Conservation (phyloP, 2,113 vertebrate genomes). For the Noctilio leporinus region DNA sequence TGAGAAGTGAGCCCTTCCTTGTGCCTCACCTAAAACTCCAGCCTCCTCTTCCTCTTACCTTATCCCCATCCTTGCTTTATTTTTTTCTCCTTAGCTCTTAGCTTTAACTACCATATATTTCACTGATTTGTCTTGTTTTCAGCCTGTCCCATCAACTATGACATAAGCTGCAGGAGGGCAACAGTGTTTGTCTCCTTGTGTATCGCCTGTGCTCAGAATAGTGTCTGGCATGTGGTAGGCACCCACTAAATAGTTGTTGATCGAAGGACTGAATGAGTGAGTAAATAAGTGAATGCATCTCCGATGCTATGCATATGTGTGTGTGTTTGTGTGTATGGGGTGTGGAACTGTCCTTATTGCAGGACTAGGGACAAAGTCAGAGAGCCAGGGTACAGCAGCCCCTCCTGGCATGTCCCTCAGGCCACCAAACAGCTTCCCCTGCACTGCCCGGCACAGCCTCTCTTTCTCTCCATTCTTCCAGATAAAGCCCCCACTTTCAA, state of each 20-base stretch:
- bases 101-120: not conserved
- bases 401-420: not conserved
- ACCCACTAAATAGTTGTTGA: not conserved
- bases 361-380: not conserved
- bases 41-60: not conserved
- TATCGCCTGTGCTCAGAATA: not conserved
- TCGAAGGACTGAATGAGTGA: not conserved
- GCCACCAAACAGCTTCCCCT: not conserved
- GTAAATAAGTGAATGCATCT: not conserved
- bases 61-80: not conserved
- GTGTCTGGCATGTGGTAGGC: not conserved
- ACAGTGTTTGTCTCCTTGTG: not conserved
- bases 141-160: not conserved
- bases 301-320: not conserved
- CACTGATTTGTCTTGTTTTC: not conserved
- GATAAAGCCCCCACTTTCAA: not conserved
- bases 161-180: not conserved
- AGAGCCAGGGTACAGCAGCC: not conserved
- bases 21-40: not conserved
- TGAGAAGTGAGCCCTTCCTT: not conserved
- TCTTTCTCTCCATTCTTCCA: not conserved
- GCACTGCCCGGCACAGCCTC: not conserved
- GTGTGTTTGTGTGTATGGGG: not conserved
- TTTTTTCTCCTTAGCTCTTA: not conserved
- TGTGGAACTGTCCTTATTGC: rapidly evolving